Conservation (phyloP, 2,113 vertebrate genomes). For the Pampusana beccarii region DNA sequence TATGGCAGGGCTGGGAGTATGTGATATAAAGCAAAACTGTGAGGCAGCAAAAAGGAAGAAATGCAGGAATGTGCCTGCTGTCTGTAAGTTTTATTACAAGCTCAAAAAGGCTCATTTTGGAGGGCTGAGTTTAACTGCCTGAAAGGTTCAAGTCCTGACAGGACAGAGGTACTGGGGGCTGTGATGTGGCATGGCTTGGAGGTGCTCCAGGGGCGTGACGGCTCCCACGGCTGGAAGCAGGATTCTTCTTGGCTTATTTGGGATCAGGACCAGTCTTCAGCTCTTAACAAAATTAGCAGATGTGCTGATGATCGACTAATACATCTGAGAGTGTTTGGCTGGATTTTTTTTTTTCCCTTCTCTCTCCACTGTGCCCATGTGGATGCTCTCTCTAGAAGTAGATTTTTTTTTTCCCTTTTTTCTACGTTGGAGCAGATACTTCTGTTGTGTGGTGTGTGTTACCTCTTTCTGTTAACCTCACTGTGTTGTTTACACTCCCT, state of each 20-base stretch:
- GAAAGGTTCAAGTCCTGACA: constrained; percentile 8
- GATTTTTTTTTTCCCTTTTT: neutral
- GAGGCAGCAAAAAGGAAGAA: neutral
- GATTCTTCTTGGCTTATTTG: neutral
- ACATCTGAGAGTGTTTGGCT: neutral
- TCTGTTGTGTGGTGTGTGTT: neutral
- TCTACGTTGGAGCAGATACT: neutral
- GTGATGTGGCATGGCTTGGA: neutral
- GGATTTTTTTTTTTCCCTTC: neutral
- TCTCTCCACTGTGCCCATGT: neutral
- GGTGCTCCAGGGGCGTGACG: neutral
- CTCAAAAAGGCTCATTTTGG: neutral
- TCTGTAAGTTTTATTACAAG: neutral
- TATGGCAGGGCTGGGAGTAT: neutral
- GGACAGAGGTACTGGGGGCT: neutral
- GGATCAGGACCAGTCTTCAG: neutral
- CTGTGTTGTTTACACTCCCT: neutral
- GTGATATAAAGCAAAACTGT: neutral
- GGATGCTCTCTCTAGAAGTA: neutral
- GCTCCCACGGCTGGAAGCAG: neutral
- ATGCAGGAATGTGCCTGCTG: neutral
- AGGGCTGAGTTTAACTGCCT: neutral
- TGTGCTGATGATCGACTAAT: neutral
- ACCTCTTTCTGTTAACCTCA: neutral
- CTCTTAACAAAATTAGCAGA: neutral